Percentiles rank a stretch among this genome's conserved stretches.
These are phyloP conservation scores for Pogonus chalceus DNA, from an alignment of 1,140 invertebrate genomes.

Conservation along the genomic window DNA sequence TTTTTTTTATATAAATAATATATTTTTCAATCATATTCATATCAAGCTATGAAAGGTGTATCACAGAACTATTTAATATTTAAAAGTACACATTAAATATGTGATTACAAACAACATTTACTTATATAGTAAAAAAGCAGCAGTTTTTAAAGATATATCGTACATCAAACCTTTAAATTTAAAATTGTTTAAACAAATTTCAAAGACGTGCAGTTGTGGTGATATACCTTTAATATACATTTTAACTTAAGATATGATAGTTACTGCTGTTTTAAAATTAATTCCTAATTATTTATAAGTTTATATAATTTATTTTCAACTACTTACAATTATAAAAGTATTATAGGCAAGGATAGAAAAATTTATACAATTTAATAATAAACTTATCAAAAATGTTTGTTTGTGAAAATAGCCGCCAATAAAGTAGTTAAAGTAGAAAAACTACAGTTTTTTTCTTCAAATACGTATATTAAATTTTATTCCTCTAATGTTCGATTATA, in stretches of 20 bases:
- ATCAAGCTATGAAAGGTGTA: conserved; percentile 6
- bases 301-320: too few species aligned
- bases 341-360: background rate
- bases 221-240: too few species aligned
- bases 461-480: too few species aligned
- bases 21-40: background rate
- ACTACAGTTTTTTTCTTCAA: conserved; percentile 1
- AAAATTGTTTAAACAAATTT: too few species aligned
- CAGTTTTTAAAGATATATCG: background rate
- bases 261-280: background rate
- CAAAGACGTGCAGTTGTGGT: too few species aligned
- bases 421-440: conserved; percentile 4
- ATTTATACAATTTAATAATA: background rate
- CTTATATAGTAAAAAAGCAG: background rate
- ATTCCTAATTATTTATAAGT: too few species aligned
- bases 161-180: background rate
- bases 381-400: background rate
- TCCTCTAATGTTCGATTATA: too few species aligned
- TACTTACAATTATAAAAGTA: background rate
- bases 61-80: conserved; percentile 5
- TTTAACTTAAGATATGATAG: too few species aligned
- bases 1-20: background rate
- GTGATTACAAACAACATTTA: conserved; percentile 5
- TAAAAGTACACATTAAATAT: conserved; percentile 3
- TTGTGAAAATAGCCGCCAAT: conserved; percentile 1